Base-by-base conservation (phyloP, 2,888 invertebrate species). In the Nemotelus nigrinus region DNA sequence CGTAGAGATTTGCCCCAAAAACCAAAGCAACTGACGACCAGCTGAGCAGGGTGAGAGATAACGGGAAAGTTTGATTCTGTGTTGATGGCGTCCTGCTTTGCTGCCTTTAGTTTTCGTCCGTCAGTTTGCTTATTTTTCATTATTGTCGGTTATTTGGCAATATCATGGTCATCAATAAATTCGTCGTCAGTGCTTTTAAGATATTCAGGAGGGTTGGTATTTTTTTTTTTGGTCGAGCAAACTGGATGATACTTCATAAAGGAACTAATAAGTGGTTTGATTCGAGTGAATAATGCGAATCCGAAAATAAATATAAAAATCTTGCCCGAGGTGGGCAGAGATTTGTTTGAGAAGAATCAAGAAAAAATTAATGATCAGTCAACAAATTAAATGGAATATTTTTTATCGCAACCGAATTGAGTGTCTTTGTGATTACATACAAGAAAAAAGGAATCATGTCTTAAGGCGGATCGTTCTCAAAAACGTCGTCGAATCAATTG, bases 51-150 rank as follows among this genome's bases (percentile, higher is more conserved):
- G 39, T 3, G 65, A 7, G 48, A 48, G 8, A 50, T n/a, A 44
- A 25, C n/a, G 67, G 6, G 4, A 2, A 47, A n/a, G 70, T 70
- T 70, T 70, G 70, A 39, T 55, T 53, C 41, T 53, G 25, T 25
- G 70, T 53, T 25, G 67, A 43, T 58, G 45, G 57, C 41, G 63
- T 39, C 57, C 57, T 25, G 57, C 10, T 57, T 57, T 4, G 57
- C 57, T 10, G 57, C 57, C 10, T 10, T 10, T 50, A 55, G 43
- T 57, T 58, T 72, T 44, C 44, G 58, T 72, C 58, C n/a, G 58
- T 74, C 48, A 60, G 60, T 60, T 74, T 63, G 74, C 74, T 74
- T 74, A 60, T 74, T 74, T 74, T 60, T 74, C 74, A 74, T 74
- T 74, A 74, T 74, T 74, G 74, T 45, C 58, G 39, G 50, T 48